A percentile compares a stretch with the other conserved stretches of the same genome.
Conservation (phyloP, 53 echinoderm and acorn worm genomes). For the Luidia sarsii region DNA sequence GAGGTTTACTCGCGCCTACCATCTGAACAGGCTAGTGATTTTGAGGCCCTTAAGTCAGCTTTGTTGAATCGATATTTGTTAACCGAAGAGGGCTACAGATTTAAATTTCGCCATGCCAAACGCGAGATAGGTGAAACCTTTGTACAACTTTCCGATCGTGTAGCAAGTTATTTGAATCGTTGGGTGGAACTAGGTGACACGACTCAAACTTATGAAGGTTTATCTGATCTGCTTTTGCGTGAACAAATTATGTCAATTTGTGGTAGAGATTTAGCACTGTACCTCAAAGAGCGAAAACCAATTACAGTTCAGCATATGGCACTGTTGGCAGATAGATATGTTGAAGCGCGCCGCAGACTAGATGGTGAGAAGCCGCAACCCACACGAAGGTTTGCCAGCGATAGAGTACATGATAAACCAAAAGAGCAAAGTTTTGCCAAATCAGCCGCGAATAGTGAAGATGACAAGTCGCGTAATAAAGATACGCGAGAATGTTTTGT, state of each 20-base stretch:
- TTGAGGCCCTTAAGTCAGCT: neutral
- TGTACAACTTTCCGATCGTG: slow-evolving; percentile 2
- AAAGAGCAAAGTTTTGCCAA: neutral
- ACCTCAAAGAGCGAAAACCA: slow-evolving; percentile 38
- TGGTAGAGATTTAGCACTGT: slow-evolving; percentile 31
- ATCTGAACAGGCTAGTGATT: neutral
- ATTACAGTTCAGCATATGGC: slow-evolving; percentile 3
- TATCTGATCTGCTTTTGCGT: slow-evolving; percentile 20
- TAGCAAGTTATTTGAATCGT: slow-evolving; percentile 20
- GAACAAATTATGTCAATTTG: slow-evolving; percentile 33
- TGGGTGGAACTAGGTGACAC: slow-evolving; percentile 38
- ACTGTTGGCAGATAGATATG: slow-evolving; percentile 23
- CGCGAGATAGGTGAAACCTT: slow-evolving; percentile 23
- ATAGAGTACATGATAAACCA: neutral
- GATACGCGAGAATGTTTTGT: slow-evolving; percentile 19
- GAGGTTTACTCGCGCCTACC: neutral
- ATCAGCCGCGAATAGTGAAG: neutral
- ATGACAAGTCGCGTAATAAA: neutral
- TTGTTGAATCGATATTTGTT: slow-evolving; percentile 32
- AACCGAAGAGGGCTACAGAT: slow-evolving; percentile 28
- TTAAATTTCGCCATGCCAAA: slow-evolving; percentile 21
- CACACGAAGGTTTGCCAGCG: neutral
- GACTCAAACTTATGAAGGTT: neutral
- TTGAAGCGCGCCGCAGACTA: slow-evolving; percentile 21
- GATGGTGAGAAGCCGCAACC: neutral